These are phyloP conservation scores for Helleia helle DNA, from an alignment of 2,888 invertebrate species.

Conservation along the genomic window DNA sequence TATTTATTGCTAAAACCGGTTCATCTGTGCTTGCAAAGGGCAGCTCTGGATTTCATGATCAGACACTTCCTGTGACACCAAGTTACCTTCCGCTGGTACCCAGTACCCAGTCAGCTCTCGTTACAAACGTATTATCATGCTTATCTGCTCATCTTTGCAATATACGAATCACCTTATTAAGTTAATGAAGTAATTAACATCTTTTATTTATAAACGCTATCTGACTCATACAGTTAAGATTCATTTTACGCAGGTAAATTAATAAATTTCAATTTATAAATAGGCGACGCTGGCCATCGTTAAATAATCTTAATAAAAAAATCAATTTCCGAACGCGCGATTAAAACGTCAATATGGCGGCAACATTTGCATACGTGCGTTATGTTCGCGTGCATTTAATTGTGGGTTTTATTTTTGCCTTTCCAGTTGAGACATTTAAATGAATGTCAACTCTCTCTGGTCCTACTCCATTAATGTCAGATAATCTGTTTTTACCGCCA, in stretches of 20 bases:
- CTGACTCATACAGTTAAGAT: conserved; percentile 26
- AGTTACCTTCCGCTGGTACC: too few relatives aligned
- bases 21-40: too few relatives aligned
- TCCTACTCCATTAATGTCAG: neutral
- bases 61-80: too few relatives aligned
- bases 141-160: neutral
- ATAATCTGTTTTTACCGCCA: conserved; percentile 3
- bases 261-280: neutral
- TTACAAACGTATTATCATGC: too few relatives aligned
- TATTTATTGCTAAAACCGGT: too few relatives aligned
- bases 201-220: conserved; percentile 32
- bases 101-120: too few relatives aligned
- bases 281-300: neutral
- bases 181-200: conserved; percentile 28
- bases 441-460: conserved; percentile 12
- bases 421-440: conserved; percentile 8
- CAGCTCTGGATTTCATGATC: too few relatives aligned
- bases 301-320: conserved; percentile 8
- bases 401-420: conserved; percentile 20
- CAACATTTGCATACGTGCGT: conserved; percentile 44
- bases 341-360: conserved; percentile 36
- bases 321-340: conserved; percentile 15
- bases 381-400: conserved; percentile 45
- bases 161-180: conserved; percentile 23
- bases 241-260: neutral